These are phyloP conservation scores for Limnephilus marmoratus DNA, from an alignment of 2,888 invertebrate species.

Conservation along the genomic window DNA sequence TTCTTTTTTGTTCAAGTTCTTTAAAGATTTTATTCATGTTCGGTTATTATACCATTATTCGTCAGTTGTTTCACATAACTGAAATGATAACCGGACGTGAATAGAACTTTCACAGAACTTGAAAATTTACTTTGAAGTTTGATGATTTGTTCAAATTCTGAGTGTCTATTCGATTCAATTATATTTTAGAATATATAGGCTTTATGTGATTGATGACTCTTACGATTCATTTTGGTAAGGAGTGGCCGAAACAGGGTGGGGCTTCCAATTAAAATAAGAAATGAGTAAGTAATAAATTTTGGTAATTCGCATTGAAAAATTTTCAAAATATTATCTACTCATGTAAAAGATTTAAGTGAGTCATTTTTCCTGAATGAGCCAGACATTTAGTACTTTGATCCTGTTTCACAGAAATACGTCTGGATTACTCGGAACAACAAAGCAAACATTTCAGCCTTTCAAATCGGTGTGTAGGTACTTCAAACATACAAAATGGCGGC, in stretches of 20 bases:
- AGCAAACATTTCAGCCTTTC: constrained; percentile 14
- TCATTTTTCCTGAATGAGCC: neutral
- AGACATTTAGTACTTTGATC: neutral
- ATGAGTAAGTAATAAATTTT: neutral
- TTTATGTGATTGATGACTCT: neutral
- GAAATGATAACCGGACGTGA: no score
- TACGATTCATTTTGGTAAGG: neutral
- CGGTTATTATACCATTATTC: no score
- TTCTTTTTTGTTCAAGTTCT: no score
- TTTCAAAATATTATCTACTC: neutral
- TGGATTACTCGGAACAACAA: constrained; percentile 15
- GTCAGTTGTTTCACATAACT: no score
- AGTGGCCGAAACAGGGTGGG: neutral
- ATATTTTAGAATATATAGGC: no score
- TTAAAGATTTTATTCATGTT: no score
- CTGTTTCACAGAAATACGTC: neutral
- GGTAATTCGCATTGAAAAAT: neutral
- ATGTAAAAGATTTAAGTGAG: neutral
- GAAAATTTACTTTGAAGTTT: no score
- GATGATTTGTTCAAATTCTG: no score
- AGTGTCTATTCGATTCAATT: no score
- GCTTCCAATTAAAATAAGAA: neutral
- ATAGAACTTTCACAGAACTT: no score
- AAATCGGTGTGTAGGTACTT: neutral
- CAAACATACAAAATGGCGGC: neutral